Percentiles rank a stretch among this genome's conserved stretches.
Conservation (phyloP, 2,888 invertebrate species). For the Melangyna quadrimaculata region DNA sequence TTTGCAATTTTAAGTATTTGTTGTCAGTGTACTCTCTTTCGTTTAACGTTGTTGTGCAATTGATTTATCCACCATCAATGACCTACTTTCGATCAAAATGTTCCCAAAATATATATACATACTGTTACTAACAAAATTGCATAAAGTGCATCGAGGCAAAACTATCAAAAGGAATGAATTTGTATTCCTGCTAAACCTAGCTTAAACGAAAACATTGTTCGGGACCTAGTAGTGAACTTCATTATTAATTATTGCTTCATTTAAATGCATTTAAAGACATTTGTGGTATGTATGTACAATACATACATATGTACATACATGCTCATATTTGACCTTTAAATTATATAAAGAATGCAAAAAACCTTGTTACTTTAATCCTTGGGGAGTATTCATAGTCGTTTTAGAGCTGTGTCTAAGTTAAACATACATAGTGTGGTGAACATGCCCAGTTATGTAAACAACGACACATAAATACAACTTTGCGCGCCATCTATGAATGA, state of each 20-base stretch:
- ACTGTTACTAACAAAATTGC: conserved; percentile 27
- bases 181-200: background rate
- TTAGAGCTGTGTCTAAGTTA: too few species aligned
- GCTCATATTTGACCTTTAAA: too few species aligned
- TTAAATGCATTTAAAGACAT: too few species aligned
- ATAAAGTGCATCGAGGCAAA: conserved; percentile 23
- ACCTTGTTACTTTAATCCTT: too few species aligned
- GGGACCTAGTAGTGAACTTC: background rate
- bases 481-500: too few species aligned
- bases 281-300: too few species aligned
- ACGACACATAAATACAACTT: too few species aligned
- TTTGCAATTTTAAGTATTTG: background rate
- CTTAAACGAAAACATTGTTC: background rate
- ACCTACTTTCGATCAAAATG: conserved; percentile 27
- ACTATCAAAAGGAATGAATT: background rate
- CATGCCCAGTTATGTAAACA: too few species aligned
- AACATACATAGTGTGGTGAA: too few species aligned
- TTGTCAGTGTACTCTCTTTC: background rate
- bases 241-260: background rate
- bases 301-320: too few species aligned
- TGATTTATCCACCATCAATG: conserved; percentile 15
- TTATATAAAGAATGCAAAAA: too few species aligned
- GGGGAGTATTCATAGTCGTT: too few species aligned
- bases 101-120: conserved; percentile 1
- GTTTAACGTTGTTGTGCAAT: background rate